Evolutionary conservation across 2,113 vertebrate genomes (phyloP), one percentile per base, ranked within the genome.

Genomic region (Archilochus colubris): DNA sequence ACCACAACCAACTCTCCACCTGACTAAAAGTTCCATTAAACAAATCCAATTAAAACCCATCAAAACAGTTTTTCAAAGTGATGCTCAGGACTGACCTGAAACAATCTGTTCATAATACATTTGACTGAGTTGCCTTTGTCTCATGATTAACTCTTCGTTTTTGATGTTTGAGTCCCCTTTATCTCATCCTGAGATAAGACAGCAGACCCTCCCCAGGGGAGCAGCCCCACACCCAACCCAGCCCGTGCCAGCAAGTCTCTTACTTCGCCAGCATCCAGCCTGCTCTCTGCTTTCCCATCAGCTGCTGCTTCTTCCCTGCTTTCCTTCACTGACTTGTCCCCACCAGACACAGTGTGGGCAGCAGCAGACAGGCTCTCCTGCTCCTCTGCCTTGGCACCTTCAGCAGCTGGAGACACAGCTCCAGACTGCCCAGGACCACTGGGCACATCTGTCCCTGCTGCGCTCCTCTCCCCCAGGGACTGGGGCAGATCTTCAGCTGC

Each of bases 241-340:
- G 24, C 43, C 63, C 82, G 7, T 8, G 55, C 87, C 61, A 22
- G 76, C 91, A 40, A 79, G 9, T 53, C 88, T 81, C 97, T 96
- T 90, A 98, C 98, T 80, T 95, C 28, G 19, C 82, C 90, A 63
- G 36, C 61, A 5, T 94, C 82, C 70, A 93, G 93, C 68, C 76
- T 30, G 81, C 66, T 80, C 55, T 95, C 94, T 57, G 67, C 18
- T 5, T 69, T 12, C 5, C 8, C 53, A 61, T 30, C 80, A 43
- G 95, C 92, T 46, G 95, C 91, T 40, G 88, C 79, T 61, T 90
- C 95, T 59, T 94, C 86, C 69, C 75, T 84, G 6, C 21, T 48
- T 44, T 85, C 91, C 5, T 46, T 30, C 27, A 38, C 84, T 4
- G 15, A 40, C 72, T 95, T 74, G 63, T 82, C 93, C 7, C 69